Percentiles rank a stretch among this genome's conserved stretches.
phyloP scores from a whole-genome alignment of 2,113 vertebrate genomes.

The Addax nasomaculatus region DNA sequence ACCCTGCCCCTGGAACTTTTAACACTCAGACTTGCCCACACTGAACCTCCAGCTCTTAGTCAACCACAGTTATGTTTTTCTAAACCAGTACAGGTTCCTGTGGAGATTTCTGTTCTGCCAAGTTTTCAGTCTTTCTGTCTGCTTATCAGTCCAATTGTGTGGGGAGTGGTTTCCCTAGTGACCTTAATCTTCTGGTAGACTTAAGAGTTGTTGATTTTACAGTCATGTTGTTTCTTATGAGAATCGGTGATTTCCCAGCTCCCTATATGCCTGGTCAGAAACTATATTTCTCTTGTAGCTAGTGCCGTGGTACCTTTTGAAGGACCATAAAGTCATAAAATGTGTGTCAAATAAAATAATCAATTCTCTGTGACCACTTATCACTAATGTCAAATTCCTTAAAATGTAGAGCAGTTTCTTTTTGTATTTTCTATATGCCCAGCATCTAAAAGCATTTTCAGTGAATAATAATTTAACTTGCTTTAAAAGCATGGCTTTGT shows the following conservation, averaged over 20 bases:
- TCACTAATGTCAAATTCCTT: background rate
- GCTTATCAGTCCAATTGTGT: rapidly evolving
- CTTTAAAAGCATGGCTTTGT: background rate
- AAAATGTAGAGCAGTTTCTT: background rate
- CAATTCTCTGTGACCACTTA: background rate
- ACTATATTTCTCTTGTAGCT: background rate
- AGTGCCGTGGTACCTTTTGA: background rate
- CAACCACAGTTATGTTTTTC: background rate
- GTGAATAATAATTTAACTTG: background rate
- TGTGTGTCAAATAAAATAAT: background rate
- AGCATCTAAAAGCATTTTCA: background rate
- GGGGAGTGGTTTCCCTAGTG: background rate
- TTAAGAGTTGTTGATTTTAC: background rate
- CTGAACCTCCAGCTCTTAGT: background rate
- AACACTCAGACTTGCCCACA: background rate
- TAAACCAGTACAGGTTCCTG: background rate
- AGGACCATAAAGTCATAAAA: background rate
- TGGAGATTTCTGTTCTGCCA: background rate
- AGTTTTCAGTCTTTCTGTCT: background rate
- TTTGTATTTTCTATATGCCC: background rate
- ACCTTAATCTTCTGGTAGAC: background rate
- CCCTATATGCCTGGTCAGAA: background rate
- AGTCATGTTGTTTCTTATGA: background rate
- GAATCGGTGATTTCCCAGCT: background rate
- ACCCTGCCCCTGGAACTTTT: background rate